Base-by-base conservation (phyloP, 1,140 invertebrate genomes). In the Chymomyza costata region DNA sequence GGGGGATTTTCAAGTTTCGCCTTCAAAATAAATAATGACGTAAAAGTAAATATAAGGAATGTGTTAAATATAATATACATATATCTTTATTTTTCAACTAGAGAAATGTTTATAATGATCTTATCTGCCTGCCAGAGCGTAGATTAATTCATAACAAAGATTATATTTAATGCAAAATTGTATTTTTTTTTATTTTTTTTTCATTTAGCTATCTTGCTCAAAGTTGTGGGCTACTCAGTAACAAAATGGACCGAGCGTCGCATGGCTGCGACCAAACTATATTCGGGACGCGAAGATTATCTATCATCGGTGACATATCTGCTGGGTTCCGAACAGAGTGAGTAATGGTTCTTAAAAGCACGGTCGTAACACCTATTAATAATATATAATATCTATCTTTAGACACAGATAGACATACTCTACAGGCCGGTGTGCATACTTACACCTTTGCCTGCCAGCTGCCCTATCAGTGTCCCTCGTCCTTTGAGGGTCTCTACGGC, bases 401-500 rank as follows among this genome's bases (percentile, higher is more conserved):
- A 81, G 73, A 43, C 41, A 80, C 48, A 14, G 48, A 59, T 16
- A 64, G 65, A 46, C 86, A 86, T 87, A 65, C 68, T 88, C 64
- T 87, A 85, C 47, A 86, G 37, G 56, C 84, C 11, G 90, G 90
- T 10, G 85, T 88, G 15, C 88, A 91, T 57, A 85, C 62, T 13
- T 91, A 89, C 67, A 89, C 87, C 14, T 91, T 92, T 67, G 86
- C 84, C 10, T 89, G 86, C 50, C 83, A 86, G 18, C 70, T 92
- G 28, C 90, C 91, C 13, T 74, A 85, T 14, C 87, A 87, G 55
- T 86, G 90, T 39, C 91, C 90, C 1, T 90, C 91, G 41, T 93
- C 92, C 28, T 93, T 93, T 86, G 92, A 93, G 76, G 91, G 91
- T 0, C 88, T 90, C 28, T 88, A 90, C 83, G 92, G 92, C 5